Conservation (phyloP, 2,888 invertebrate species). For the Melolontha melolontha region DNA sequence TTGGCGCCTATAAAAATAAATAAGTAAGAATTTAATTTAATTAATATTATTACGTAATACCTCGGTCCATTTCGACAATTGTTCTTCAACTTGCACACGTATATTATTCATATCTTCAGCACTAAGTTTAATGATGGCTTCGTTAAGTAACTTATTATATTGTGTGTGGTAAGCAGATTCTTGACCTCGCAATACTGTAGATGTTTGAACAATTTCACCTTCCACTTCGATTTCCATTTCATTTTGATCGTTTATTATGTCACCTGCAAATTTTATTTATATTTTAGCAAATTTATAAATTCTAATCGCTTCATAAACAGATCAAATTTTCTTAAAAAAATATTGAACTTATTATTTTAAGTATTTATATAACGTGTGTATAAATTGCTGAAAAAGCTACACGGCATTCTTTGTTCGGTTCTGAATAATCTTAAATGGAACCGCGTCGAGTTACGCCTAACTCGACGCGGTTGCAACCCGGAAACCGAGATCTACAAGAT, state of each 20-base stretch:
- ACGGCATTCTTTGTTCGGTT: too few relatives aligned
- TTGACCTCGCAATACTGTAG: slow-evolving; percentile 73
- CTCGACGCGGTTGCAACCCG: too few relatives aligned
- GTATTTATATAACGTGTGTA: too few relatives aligned
- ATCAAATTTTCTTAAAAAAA: too few relatives aligned
- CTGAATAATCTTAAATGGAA: too few relatives aligned
- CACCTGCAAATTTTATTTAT: slow-evolving; percentile 41
- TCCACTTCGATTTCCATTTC: slow-evolving; percentile 73
- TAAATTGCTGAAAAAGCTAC: too few relatives aligned
- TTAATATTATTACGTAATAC: slow-evolving; percentile 52
- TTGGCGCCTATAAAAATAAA: slow-evolving; percentile 56
- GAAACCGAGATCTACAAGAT: too few relatives aligned
- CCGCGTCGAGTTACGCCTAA: too few relatives aligned
- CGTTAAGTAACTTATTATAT: slow-evolving; percentile 55
- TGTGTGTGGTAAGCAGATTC: slow-evolving; percentile 85
- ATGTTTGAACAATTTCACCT: slow-evolving; percentile 79
- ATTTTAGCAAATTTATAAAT: too few relatives aligned
- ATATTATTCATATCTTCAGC: slow-evolving; percentile 63
- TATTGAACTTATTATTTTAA: too few relatives aligned
- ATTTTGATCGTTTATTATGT: slow-evolving; percentile 57
- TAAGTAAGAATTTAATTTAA: slow-evolving; percentile 15
- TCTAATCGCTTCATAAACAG: too few relatives aligned
- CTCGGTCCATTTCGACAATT: slow-evolving; percentile 67
- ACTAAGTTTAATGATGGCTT: slow-evolving; percentile 50
- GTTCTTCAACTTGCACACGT: slow-evolving; percentile 66